Evolutionary conservation across 2,113 vertebrate genomes (phyloP).

Genomic region (Rhabdomys dilectus): DNA sequence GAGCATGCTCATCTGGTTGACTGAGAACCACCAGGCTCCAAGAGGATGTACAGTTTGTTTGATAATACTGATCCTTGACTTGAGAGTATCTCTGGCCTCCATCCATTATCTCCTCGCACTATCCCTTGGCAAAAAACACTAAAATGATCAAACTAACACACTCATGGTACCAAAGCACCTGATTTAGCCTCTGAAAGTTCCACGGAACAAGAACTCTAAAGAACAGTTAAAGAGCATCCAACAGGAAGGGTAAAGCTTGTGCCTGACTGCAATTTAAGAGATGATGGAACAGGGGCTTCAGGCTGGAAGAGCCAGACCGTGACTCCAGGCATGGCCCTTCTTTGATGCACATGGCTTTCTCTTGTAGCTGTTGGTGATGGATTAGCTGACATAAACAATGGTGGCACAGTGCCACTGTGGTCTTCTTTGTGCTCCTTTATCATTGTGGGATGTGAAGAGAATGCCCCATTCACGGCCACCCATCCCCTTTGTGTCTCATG

Average conservation of each 20-base stretch:
- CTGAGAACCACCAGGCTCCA: too few relatives aligned
- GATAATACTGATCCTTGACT: neutral
- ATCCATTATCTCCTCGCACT: accelerated
- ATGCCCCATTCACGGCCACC: accelerated
- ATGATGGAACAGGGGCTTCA: neutral
- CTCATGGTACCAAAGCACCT: neutral
- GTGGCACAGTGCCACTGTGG: neutral
- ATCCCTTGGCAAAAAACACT: neutral
- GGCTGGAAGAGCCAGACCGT: accelerated
- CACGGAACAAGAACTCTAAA: neutral
- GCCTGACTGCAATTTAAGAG: too few relatives aligned
- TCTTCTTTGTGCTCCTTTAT: neutral
- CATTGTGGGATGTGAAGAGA: neutral
- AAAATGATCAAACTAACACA: neutral
- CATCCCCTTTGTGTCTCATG: neutral
- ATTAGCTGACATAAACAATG: neutral
- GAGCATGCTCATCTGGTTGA: accelerated
- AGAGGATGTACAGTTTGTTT: neutral
- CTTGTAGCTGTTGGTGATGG: accelerated
- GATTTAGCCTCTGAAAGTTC: neutral
- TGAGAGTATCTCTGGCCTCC: neutral
- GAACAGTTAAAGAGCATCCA: neutral
- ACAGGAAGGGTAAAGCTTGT: neutral
- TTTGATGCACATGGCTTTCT: neutral
- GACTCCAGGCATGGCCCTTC: neutral